Conservation (phyloP, 2,113 vertebrate species). For the Campylomormyrus numenius region DNA sequence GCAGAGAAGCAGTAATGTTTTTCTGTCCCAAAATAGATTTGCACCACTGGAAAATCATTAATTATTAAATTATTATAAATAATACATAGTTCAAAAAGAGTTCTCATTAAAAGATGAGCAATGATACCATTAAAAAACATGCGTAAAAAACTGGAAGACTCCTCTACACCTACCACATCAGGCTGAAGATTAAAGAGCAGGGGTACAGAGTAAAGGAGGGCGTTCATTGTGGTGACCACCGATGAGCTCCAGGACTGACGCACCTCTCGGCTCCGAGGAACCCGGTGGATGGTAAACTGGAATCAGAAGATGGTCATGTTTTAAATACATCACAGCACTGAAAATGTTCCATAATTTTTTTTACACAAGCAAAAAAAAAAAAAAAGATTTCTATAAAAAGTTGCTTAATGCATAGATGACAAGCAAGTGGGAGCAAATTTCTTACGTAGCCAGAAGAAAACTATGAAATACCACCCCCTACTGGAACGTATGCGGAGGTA, state of each 20-base stretch:
- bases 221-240: constrained; percentile 64
- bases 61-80: constrained; percentile 22
- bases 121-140: constrained; percentile 1
- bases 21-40: constrained; percentile 24
- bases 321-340: not conserved
- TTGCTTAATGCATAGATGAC: not conserved
- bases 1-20: not conserved
- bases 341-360: not conserved
- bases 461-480: not conserved
- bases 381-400: not conserved
- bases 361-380: not conserved
- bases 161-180: constrained; percentile 78
- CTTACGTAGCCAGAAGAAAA: not conserved
- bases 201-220: constrained; percentile 68
- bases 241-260: constrained; percentile 81
- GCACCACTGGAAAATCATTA: constrained; percentile 12
- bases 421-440: not conserved
- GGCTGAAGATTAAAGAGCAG: constrained; percentile 73
- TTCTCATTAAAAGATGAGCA: not conserved
- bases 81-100: constrained; percentile 5
- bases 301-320: not conserved
- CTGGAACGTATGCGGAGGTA: not conserved
- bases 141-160: not conserved
- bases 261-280: constrained; percentile 89
- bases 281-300: constrained; percentile 71